These are phyloP conservation scores for Mormyrus iriodes DNA, from an alignment of 2,113 vertebrate species.

Conservation along the genomic window DNA sequence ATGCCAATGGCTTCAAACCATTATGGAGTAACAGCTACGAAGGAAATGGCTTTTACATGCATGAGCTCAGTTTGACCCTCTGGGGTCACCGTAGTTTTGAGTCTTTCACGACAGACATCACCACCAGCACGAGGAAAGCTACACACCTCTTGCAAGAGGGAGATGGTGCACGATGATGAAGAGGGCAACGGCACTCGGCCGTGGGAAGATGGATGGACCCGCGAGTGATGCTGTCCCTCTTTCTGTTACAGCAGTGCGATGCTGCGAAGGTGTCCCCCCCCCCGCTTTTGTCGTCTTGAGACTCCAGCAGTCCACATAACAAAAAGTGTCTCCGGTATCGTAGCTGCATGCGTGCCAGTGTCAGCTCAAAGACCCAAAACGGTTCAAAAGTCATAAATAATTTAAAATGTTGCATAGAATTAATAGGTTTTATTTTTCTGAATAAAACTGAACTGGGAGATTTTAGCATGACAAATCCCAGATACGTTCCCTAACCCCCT, in stretches of 20 bases:
- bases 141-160: neutral
- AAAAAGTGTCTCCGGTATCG: neutral
- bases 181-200: neutral
- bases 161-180: neutral
- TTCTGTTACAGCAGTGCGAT: neutral
- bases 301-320: neutral
- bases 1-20: constrained; percentile 67
- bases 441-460: neutral
- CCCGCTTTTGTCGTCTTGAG: neutral
- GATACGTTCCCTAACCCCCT: constrained; percentile 25
- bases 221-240: neutral
- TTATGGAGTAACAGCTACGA: constrained; percentile 69
- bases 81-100: neutral
- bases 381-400: constrained; percentile 27
- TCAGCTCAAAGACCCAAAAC: constrained; percentile 23
- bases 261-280: neutral
- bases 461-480: neutral
- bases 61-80: constrained; percentile 62
- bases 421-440: constrained; percentile 28
- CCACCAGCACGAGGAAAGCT: constrained; percentile 18
- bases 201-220: neutral
- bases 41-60: constrained; percentile 76
- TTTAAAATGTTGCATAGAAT: constrained; percentile 65
- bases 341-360: neutral
- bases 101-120: constrained; percentile 6